Evolutionary conservation across 1,140 invertebrate genomes (phyloP).

Genomic region (Drosophila chauvacae): DNA sequence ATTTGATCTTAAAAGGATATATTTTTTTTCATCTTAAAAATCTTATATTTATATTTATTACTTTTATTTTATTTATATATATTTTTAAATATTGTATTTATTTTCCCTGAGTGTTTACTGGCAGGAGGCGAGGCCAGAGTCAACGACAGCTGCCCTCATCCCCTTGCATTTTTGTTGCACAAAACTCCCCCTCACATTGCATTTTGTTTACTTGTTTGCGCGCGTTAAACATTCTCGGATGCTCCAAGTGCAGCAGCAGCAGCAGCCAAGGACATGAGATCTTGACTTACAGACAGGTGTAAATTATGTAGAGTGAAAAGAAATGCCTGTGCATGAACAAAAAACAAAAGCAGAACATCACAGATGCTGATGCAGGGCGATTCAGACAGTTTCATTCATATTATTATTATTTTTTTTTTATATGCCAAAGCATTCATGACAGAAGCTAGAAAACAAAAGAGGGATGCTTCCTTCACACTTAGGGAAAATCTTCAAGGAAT

Average conservation of each 20-base stretch:
- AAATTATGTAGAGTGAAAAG: conserved; percentile 70
- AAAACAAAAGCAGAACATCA: conserved; percentile 28
- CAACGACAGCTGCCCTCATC: conserved; percentile 31
- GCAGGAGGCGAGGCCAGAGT: conserved; percentile 4
- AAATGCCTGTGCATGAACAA: conserved; percentile 39
- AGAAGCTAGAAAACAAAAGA: conserved; percentile 8
- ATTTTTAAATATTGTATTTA: too few relatives aligned
- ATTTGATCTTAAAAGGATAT: too few relatives aligned
- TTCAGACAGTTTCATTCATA: conserved; percentile 71
- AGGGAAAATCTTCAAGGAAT: not conserved
- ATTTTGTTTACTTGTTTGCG: conserved; percentile 70
- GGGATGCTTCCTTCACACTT: not conserved
- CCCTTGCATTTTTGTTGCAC: conserved; percentile 1
- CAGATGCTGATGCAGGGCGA: conserved; percentile 21
- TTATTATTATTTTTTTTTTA: conserved; percentile 51
- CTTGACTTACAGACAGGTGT: conserved; percentile 74
- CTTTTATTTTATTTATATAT: too few relatives aligned
- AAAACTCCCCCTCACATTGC: conserved; percentile 5
- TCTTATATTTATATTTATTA: too few relatives aligned
- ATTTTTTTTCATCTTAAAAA: too few relatives aligned
- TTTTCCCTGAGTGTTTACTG: conserved; percentile 2
- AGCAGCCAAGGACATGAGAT: conserved; percentile 62
- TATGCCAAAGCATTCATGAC: conserved; percentile 53
- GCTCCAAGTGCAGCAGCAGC: conserved; percentile 59
- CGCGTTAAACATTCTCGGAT: conserved; percentile 67